Evolutionary conservation across 1,140 invertebrate species (phyloP).

Genomic region (Paraescarpia echinospica): DNA sequence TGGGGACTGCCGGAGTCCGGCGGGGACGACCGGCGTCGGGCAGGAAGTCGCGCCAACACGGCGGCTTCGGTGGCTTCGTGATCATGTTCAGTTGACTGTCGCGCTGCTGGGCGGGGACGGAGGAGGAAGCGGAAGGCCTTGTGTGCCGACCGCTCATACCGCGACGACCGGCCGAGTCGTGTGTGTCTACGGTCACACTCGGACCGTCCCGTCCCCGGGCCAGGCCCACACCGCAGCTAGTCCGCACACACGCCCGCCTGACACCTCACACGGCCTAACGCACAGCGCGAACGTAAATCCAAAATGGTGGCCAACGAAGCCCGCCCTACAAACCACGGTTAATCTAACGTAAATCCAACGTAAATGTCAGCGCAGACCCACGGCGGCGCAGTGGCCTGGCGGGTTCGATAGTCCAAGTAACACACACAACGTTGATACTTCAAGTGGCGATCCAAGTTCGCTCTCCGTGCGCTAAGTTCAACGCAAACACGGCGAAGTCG

Average conservation of each 20-base stretch:
- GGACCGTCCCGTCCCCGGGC: too few species aligned
- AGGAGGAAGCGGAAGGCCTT: slow-evolving; percentile 3
- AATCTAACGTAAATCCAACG: not conserved
- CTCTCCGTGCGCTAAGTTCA: not conserved
- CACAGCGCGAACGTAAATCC: not conserved
- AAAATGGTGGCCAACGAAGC: not conserved
- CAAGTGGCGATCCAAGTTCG: not conserved
- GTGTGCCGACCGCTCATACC: not conserved
- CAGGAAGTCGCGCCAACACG: slow-evolving; percentile 41
- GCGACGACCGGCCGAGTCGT: not conserved
- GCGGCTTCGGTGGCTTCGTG: slow-evolving; percentile 37
- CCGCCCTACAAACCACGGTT: not conserved
- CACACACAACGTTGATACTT: not conserved
- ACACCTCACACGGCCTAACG: not conserved
- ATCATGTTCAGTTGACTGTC: slow-evolving; percentile 30
- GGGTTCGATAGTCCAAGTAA: not conserved
- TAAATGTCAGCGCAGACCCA: not conserved
- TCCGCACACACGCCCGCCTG: not conserved
- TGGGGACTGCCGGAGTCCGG: not conserved
- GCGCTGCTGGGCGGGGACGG: slow-evolving; percentile 28
- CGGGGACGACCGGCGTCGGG: not conserved
- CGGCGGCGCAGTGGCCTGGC: too few species aligned
- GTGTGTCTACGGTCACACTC: not conserved
- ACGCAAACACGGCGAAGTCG: not conserved
- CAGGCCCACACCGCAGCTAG: not conserved